Evolutionary conservation across 2,888 invertebrate genomes (phyloP).

Genomic region (Macroteleia sp.): DNA sequence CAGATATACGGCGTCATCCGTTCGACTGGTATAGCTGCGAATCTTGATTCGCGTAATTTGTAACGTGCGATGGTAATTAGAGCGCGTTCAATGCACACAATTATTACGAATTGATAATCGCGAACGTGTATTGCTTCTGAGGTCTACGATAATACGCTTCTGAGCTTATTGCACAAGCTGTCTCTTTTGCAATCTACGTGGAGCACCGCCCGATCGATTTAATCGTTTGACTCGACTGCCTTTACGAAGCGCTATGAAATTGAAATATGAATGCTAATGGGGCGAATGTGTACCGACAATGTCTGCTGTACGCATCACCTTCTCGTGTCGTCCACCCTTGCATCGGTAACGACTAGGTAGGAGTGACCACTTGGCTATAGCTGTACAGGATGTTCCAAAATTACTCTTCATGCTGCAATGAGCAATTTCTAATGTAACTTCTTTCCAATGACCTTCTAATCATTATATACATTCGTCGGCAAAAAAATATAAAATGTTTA

Average conservation of each 20-base stretch:
- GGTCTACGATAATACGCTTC: slow-evolving; percentile 74
- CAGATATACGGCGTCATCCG: slow-evolving; percentile 46
- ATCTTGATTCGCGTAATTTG: slow-evolving; percentile 45
- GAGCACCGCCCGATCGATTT: slow-evolving; percentile 24
- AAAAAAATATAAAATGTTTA: no score
- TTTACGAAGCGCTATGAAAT: slow-evolving; percentile 70
- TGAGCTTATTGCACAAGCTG: slow-evolving; percentile 43
- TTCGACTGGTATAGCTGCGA: slow-evolving; percentile 42
- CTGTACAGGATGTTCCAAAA: slow-evolving; percentile 13
- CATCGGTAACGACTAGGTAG: slow-evolving; percentile 38
- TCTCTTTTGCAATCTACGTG: slow-evolving; percentile 3
- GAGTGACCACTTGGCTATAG: no score
- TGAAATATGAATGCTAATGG: slow-evolving; percentile 78
- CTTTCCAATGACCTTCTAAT: no score
- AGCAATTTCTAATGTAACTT: no score
- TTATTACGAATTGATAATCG: slow-evolving; percentile 81
- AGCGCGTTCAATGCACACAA: slow-evolving; percentile 78
- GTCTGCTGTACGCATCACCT: slow-evolving; percentile 8
- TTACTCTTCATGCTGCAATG: no score
- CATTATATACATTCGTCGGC: no score
- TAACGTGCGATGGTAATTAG: slow-evolving; percentile 74
- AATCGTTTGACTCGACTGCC: slow-evolving; percentile 31
- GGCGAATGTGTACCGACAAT: slow-evolving; percentile 55
- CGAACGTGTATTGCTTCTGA: slow-evolving; percentile 73
- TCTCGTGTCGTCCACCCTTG: slow-evolving; percentile 1